Conservation (phyloP, 2,113 vertebrate species). For the Tetrax tetrax region DNA sequence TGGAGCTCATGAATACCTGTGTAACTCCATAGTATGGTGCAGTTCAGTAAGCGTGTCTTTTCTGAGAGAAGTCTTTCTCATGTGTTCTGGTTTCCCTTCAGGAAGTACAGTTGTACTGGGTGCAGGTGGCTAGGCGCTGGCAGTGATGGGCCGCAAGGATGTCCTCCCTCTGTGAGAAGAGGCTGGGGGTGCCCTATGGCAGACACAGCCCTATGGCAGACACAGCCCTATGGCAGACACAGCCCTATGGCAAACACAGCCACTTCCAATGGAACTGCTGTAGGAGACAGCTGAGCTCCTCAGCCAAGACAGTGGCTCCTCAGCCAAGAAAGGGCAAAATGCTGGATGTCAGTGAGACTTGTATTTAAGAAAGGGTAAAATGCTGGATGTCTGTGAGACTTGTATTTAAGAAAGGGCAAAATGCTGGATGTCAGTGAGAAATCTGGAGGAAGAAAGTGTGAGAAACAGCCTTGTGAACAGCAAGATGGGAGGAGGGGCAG, state of each 20-base stretch:
- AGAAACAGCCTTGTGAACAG: not conserved
- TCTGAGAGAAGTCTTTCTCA: not conserved
- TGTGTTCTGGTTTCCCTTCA: not conserved
- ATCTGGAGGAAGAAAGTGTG: not conserved
- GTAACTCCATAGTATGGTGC: fast-evolving
- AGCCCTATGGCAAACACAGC: no score
- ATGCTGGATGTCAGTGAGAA: not conserved
- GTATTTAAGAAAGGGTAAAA: no score
- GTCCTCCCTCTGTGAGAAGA: not conserved
- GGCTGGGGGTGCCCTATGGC: not conserved
- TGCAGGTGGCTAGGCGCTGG: not conserved
- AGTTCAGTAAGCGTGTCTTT: not conserved
- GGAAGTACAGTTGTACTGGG: not conserved
- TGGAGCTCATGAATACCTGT: not conserved
- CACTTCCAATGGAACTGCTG: fast-evolving
- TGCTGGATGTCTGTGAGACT: no score
- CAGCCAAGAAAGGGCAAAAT: no score
- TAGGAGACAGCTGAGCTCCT: not conserved
- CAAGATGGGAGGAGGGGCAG: not conserved
- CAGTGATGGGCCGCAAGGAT: fast-evolving
- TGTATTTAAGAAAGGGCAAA: not conserved
- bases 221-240: no score
- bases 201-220: no score
- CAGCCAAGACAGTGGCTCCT: not conserved
- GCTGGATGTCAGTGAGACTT: no score